A percentile compares a stretch with the other conserved stretches of the same genome.
Evolutionary conservation across 2,113 vertebrate genomes (phyloP).

Genomic region (Corydoras maculifer): DNA sequence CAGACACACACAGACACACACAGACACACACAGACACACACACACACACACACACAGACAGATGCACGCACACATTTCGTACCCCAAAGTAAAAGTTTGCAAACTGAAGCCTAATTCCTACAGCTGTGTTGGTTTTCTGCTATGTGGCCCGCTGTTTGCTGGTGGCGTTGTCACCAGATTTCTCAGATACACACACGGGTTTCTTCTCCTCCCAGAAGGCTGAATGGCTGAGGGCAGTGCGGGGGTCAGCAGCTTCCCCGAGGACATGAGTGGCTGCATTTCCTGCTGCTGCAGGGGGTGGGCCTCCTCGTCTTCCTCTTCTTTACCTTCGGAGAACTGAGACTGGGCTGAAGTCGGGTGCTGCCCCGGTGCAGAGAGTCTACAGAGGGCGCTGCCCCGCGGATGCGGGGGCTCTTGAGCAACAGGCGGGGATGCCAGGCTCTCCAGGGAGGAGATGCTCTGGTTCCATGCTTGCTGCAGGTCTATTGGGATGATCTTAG

Average conservation of each 20-base stretch:
- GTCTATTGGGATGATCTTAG: slow-evolving; percentile 92
- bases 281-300: slow-evolving; percentile 67
- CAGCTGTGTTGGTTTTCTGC: slow-evolving; percentile 64
- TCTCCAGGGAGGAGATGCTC: slow-evolving; percentile 93
- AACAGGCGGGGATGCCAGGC: slow-evolving; percentile 80
- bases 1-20: too few relatives aligned
- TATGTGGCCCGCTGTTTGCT: slow-evolving; percentile 45
- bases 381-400: slow-evolving; percentile 59
- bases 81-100: too few relatives aligned
- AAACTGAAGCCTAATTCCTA: slow-evolving; percentile 29
- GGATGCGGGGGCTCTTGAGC: slow-evolving; percentile 57
- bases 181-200: slow-evolving; percentile 69
- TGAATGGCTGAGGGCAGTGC: slow-evolving; percentile 51
- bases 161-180: slow-evolving; percentile 61
- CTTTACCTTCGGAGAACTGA: slow-evolving; percentile 65
- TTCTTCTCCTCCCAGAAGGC: slow-evolving; percentile 59
- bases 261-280: slow-evolving; percentile 79
- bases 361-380: slow-evolving; percentile 51
- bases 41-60: too few relatives aligned
- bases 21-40: too few relatives aligned
- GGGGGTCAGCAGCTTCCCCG: slow-evolving; percentile 54
- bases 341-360: slow-evolving; percentile 59
- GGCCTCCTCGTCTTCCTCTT: slow-evolving; percentile 62
- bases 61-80: too few relatives aligned
- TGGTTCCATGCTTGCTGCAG: slow-evolving; percentile 92